A percentile compares a stretch with the other conserved stretches of the same genome.
Conservation (phyloP, 2,113 vertebrate species). For the Chionomys nivalis region DNA sequence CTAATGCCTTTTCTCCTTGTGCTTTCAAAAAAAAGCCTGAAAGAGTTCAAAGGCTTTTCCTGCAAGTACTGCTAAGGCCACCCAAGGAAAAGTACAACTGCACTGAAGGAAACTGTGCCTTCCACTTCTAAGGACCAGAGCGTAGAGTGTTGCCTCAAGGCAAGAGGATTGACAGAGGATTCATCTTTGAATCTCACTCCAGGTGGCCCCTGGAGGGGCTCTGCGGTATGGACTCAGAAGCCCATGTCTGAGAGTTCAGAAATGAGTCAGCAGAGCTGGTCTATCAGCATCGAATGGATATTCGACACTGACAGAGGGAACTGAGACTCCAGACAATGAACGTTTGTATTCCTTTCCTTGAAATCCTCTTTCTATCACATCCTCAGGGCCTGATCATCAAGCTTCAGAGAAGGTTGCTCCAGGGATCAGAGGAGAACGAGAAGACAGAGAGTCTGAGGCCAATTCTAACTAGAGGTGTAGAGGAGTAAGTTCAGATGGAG, state of each 20-base stretch:
- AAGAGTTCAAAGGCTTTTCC: not conserved
- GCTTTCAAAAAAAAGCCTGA: not conserved
- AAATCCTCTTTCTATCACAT: not conserved
- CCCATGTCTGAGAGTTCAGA: not conserved
- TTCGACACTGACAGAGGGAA: not conserved
- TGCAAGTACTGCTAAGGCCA: not conserved
- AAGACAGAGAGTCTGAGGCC: not conserved
- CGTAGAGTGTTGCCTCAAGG: not conserved
- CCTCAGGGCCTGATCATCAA: not conserved
- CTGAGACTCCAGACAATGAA: not conserved
- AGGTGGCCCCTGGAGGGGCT: not conserved
- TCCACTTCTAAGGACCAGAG: not conserved
- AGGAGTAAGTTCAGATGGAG: not conserved
- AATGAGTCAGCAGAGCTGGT: not conserved
- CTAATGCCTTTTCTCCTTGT: not conserved
- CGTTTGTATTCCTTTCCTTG: not conserved
- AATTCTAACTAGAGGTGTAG: not conserved
- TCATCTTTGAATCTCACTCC: not conserved
- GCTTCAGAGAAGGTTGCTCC: not conserved
- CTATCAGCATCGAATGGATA: not conserved
- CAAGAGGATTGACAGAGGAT: not conserved
- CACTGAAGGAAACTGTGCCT: not conserved
- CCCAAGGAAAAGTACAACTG: not conserved
- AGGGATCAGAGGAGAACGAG: not conserved
- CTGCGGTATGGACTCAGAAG: not conserved